Percentiles rank a stretch among this genome's conserved stretches.
Conservation (phyloP, 2,888 invertebrate genomes). For the Vanessa cardui region DNA sequence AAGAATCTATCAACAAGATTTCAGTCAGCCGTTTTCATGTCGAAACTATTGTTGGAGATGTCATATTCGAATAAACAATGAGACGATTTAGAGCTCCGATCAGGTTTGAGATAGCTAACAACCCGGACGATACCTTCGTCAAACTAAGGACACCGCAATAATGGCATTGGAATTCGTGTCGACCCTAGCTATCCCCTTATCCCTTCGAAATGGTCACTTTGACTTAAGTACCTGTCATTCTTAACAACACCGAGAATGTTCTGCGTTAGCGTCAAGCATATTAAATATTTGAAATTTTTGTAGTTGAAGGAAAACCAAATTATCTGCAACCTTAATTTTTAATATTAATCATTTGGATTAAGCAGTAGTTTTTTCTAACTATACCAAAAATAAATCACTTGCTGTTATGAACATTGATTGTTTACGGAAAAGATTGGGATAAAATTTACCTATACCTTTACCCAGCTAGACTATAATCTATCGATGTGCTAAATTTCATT, state of each 20-base stretch:
- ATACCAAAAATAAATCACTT: too few species aligned
- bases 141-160: conserved; percentile 72
- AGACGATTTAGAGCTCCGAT: conserved; percentile 22
- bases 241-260: conserved; percentile 45
- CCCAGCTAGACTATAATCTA: too few species aligned
- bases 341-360: too few species aligned
- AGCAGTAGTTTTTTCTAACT: too few species aligned
- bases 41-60: neutral
- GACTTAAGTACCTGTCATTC: conserved; percentile 69
- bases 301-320: too few species aligned
- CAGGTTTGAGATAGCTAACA: conserved; percentile 28
- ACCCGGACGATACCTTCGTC: conserved; percentile 63
- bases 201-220: conserved; percentile 64
- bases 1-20: too few species aligned
- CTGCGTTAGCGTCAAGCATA: neutral
- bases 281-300: conserved; percentile 1
- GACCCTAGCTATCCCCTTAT: conserved; percentile 61
- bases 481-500: too few species aligned
- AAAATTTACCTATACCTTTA: too few species aligned
- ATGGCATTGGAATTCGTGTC: conserved; percentile 74
- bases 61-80: conserved; percentile 27
- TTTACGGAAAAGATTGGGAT: too few species aligned
- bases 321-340: too few species aligned
- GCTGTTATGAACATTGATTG: too few species aligned
- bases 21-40: neutral